Evolutionary conservation across 1,140 invertebrate species (phyloP).

Genomic region (Aleiodes sp.): DNA sequence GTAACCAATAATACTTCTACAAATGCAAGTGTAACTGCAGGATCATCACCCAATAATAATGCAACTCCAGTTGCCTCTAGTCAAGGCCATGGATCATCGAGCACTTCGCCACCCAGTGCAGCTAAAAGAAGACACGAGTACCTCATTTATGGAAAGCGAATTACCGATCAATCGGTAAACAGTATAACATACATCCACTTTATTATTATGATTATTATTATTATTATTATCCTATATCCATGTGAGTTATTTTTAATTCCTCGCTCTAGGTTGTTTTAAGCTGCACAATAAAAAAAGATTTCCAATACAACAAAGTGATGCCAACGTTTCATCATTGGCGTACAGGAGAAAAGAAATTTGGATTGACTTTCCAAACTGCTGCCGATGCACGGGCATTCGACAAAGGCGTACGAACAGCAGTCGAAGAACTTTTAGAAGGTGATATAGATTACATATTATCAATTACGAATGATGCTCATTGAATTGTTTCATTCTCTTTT

Average conservation of each 20-base stretch:
- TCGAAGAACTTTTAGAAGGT: conserved; percentile 93
- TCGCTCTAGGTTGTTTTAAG: conserved; percentile 85
- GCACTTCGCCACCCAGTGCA: conserved; percentile 53
- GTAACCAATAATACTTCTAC: conserved; percentile 43
- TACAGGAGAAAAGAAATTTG: conserved; percentile 94
- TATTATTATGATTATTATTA: conserved; percentile 10
- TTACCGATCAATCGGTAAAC: conserved; percentile 89
- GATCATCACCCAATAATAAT: conserved; percentile 44
- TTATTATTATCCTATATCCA: conserved; percentile 34
- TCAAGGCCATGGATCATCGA: conserved; percentile 52
- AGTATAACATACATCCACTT: too few relatives aligned
- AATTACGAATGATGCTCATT: neutral
- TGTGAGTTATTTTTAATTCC: conserved; percentile 19
- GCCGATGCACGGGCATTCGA: conserved; percentile 95
- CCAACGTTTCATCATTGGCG: conserved; percentile 98
- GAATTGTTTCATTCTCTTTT: neutral
- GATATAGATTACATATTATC: conserved; percentile 46
- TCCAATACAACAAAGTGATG: conserved; percentile 98
- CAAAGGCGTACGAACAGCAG: conserved; percentile 87
- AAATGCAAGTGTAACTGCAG: conserved; percentile 48
- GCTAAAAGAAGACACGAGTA: conserved; percentile 79
- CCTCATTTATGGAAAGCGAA: conserved; percentile 89
- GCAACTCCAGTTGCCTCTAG: conserved; percentile 38
- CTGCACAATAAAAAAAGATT: conserved; percentile 95
- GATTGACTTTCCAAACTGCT: conserved; percentile 92